Evolutionary conservation across 1,140 invertebrate species (phyloP).

Genomic region (Zaprionus inermis): DNA sequence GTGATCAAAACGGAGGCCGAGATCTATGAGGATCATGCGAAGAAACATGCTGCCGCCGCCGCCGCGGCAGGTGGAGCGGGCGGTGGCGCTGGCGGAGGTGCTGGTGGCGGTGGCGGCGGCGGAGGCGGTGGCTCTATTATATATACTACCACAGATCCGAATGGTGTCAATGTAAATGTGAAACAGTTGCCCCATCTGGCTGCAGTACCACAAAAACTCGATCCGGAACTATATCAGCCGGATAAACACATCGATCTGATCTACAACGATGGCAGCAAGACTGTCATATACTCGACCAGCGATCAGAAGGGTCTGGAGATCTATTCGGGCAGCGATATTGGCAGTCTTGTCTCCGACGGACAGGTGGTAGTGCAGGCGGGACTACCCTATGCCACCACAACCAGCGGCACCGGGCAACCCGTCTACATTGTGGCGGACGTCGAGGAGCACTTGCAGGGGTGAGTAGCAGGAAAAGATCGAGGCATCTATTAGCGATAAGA

Average conservation of each 20-base stretch:
- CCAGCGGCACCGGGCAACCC: slow-evolving; percentile 70
- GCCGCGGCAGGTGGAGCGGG: slow-evolving; percentile 52
- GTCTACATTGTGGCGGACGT: slow-evolving; percentile 83
- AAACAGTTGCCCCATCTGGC: slow-evolving; percentile 86
- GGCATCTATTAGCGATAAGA: background rate
- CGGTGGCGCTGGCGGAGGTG: slow-evolving; percentile 39
- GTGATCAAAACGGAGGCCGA: slow-evolving; percentile 82
- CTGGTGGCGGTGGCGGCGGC: background rate
- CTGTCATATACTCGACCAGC: slow-evolving; percentile 90
- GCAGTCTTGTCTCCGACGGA: slow-evolving; percentile 83
- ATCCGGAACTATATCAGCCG: slow-evolving; percentile 75
- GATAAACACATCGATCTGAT: slow-evolving; percentile 88
- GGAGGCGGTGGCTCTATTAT: slow-evolving; percentile 75
- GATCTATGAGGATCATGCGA: slow-evolving; percentile 78
- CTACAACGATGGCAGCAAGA: slow-evolving; percentile 92
- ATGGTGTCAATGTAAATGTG: slow-evolving; percentile 85
- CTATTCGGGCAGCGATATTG: slow-evolving; percentile 85
- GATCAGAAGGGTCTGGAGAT: slow-evolving; percentile 85
- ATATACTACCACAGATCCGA: slow-evolving; percentile 79
- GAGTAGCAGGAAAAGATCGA: slow-evolving; percentile 40
- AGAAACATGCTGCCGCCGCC: slow-evolving; percentile 68
- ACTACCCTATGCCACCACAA: slow-evolving; percentile 74
- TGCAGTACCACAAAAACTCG: slow-evolving; percentile 70
- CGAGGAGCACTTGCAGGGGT: slow-evolving; percentile 82
- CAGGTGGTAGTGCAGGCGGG: slow-evolving; percentile 80